Evolutionary conservation across 1,140 invertebrate genomes (phyloP).

Genomic region (Phocides pigmalion): DNA sequence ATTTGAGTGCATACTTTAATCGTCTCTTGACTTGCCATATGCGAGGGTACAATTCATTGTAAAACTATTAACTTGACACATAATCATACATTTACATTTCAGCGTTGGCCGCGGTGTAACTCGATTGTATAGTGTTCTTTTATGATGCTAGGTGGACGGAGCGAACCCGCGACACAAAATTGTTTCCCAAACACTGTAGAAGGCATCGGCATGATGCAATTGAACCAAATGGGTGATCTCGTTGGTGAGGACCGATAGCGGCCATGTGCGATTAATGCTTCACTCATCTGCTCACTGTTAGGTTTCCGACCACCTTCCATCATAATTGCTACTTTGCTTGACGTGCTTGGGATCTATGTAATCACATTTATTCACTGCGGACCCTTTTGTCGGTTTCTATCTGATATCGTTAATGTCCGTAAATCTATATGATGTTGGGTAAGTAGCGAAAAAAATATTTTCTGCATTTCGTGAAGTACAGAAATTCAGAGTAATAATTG

Average conservation of each 20-base stretch:
- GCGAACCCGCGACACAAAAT: constrained; percentile 56
- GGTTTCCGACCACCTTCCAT: constrained; percentile 79
- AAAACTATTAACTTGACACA: not conserved
- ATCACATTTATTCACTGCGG: constrained; percentile 17
- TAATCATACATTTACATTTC: constrained; percentile 29
- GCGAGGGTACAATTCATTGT: not conserved
- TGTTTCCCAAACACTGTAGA: constrained; percentile 57
- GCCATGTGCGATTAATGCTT: constrained; percentile 53
- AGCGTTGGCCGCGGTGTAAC: not conserved
- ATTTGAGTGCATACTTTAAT: no score
- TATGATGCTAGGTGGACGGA: constrained; percentile 80
- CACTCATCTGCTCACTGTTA: constrained; percentile 61
- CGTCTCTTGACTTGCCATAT: no score
- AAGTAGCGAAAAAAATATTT: no score
- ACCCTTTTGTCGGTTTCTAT: no score
- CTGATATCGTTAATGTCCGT: no score
- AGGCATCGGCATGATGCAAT: constrained; percentile 72
- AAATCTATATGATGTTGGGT: no score
- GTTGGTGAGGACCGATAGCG: constrained; percentile 72
- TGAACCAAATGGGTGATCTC: constrained; percentile 78
- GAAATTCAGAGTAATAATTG: no score
- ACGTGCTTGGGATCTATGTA: constrained; percentile 39
- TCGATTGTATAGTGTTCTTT: constrained; percentile 44
- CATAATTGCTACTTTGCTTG: constrained; percentile 54
- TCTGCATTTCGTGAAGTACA: no score